A percentile compares a stretch with the other conserved stretches of the same genome.
Evolutionary conservation across 1,140 invertebrate species (phyloP).

Genomic region (Homalodisca vitripennis): DNA sequence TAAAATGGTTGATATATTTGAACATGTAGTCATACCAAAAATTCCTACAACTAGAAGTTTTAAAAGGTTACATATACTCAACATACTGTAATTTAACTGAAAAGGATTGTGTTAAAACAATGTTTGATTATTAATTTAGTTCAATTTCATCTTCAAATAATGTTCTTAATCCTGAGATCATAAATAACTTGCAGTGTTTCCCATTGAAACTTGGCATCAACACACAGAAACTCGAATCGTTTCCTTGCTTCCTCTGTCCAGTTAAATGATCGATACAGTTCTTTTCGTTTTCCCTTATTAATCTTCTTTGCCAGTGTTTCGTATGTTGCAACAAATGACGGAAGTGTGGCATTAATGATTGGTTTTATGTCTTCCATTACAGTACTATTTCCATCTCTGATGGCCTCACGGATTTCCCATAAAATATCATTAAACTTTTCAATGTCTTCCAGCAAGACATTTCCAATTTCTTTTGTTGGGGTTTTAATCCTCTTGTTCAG

Average conservation of each 20-base stretch:
- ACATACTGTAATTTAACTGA: no score
- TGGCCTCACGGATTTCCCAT: neutral
- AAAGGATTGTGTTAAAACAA: no score
- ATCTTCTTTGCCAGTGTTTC: slow-evolving; percentile 4
- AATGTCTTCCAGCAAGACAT: neutral
- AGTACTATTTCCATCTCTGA: neutral
- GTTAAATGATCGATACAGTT: neutral
- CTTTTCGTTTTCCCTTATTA: slow-evolving; percentile 1
- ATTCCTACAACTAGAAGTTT: no score
- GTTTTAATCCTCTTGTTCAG: neutral
- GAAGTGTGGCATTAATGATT: neutral
- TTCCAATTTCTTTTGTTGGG: neutral
- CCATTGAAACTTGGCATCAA: slow-evolving; percentile 3
- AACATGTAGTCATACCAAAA: no score
- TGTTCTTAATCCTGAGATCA: neutral
- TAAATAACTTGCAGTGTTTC: neutral
- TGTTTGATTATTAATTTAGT: no score
- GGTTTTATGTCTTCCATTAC: neutral
- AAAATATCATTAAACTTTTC: slow-evolving; percentile 1
- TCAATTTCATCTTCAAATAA: neutral
- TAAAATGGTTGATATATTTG: neutral
- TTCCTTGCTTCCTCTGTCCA: neutral
- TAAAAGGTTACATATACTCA: no score
- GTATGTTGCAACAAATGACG: neutral
- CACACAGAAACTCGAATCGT: neutral